These are phyloP conservation scores for Pelagia noctiluca DNA, from an alignment of 30 jellyfish, hydroid and myxozoan species.

Conservation along the genomic window DNA sequence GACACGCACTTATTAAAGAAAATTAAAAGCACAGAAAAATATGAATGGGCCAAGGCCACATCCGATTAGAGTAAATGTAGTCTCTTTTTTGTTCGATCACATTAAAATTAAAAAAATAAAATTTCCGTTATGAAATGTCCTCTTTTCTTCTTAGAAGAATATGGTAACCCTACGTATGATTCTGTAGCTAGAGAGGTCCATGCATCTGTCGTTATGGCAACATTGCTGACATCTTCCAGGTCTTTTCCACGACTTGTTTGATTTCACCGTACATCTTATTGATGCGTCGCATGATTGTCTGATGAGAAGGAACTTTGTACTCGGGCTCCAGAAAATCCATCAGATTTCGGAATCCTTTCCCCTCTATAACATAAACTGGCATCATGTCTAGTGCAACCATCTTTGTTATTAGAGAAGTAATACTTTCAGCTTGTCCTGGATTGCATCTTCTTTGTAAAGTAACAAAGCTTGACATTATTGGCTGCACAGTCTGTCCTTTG, in stretches of 20 bases:
- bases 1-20: too few relatives aligned
- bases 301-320: slow-evolving; percentile 61
- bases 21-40: too few relatives aligned
- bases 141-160: too few relatives aligned
- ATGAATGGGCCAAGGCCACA: too few relatives aligned
- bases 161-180: too few relatives aligned
- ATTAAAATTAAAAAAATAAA: too few relatives aligned
- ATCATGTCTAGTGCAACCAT: slow-evolving; percentile 69
- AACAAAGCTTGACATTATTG: slow-evolving; percentile 43
- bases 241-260: slow-evolving; percentile 12
- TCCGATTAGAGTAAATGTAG: too few relatives aligned
- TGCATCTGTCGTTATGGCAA: too few relatives aligned
- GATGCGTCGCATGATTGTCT: slow-evolving; percentile 46
- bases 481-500: slow-evolving; percentile 19
- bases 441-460: slow-evolving; percentile 42
- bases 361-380: slow-evolving; percentile 69
- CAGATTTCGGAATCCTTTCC: slow-evolving; percentile 48
- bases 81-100: too few relatives aligned
- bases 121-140: too few relatives aligned
- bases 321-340: slow-evolving; percentile 53
- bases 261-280: slow-evolving; percentile 51
- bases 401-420: too few relatives aligned
- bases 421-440: slow-evolving; percentile 41
- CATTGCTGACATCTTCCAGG: slow-evolving; percentile 31
- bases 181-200: too few relatives aligned